These are phyloP conservation scores for Molorchus minor DNA, from an alignment of 2,888 invertebrate genomes.

Conservation along the genomic window DNA sequence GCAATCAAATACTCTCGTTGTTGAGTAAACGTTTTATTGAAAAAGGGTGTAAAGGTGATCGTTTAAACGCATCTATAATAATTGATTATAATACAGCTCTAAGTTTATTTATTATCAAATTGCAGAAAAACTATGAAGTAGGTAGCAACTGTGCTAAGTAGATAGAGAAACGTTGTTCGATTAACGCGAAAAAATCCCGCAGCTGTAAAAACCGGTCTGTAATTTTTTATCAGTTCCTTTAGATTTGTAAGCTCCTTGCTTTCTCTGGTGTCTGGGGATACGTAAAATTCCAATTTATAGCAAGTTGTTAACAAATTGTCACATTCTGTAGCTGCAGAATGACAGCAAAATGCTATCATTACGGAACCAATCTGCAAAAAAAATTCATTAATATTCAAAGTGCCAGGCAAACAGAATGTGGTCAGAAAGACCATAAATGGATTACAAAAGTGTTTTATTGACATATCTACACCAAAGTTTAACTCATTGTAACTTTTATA, in stretches of 20 bases:
- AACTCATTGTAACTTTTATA: no score
- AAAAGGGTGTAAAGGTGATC: no score
- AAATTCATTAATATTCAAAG: no score
- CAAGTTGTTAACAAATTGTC: conserved; percentile 7
- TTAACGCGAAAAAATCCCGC: conserved; percentile 8
- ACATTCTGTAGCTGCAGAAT: not conserved
- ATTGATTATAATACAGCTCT: no score
- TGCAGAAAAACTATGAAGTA: conserved; percentile 17
- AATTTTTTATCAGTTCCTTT: not conserved
- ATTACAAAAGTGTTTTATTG: no score
- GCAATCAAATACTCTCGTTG: no score
- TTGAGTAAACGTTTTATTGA: no score
- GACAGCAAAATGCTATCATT: conserved; percentile 4
- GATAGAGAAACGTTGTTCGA: conserved; percentile 1
- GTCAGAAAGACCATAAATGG: no score
- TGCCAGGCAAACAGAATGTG: no score
- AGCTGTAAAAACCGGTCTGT: conserved; percentile 4
- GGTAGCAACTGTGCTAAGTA: conserved; percentile 2
- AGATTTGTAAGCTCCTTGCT: conserved; percentile 5
- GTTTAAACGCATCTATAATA: no score
- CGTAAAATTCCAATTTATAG: conserved; percentile 1
- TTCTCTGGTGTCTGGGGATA: not conserved
- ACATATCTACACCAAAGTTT: no score
- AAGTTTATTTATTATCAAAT: no score
- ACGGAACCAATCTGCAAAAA: conserved; percentile 5